Percentiles rank a stretch among this genome's conserved stretches.
Conservation (phyloP, 2,888 invertebrate species). For the Metallyticus violacea region DNA sequence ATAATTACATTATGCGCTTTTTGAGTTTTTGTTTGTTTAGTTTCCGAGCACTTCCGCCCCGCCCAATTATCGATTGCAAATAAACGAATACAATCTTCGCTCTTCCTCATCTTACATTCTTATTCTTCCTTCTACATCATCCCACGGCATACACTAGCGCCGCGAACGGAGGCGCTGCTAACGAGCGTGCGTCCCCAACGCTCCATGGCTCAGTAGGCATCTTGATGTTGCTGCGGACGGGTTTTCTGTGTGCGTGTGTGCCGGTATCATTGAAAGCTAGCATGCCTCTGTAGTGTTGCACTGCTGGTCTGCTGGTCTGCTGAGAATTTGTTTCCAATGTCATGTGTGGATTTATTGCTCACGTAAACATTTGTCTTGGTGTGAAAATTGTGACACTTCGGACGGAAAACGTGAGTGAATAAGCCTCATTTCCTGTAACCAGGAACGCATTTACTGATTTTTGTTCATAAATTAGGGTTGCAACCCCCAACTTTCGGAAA, state of each 20-base stretch:
- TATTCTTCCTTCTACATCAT: not conserved
- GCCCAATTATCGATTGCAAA: not conserved
- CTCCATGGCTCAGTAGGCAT: not conserved
- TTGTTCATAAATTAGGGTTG: too few relatives aligned
- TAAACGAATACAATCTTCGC: not conserved
- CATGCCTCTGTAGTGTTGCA: too few relatives aligned
- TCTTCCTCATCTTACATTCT: not conserved
- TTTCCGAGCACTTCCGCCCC: not conserved
- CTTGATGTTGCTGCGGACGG: not conserved
- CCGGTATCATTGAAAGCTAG: too few relatives aligned
- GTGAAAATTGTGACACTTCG: not conserved
- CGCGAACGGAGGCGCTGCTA: not conserved
- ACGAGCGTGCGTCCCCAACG: not conserved
- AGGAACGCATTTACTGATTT: not conserved
- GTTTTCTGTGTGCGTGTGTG: not conserved
- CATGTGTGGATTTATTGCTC: not conserved
- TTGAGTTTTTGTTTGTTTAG: not conserved
- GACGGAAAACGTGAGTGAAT: not conserved
- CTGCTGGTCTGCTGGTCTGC: too few relatives aligned
- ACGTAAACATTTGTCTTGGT: too few relatives aligned
- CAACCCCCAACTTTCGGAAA: too few relatives aligned
- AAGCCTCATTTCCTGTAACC: not conserved
- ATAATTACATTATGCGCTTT: too few relatives aligned
- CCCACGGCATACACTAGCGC: not conserved
- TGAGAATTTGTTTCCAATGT: not conserved